A percentile compares a stretch with the other conserved stretches of the same genome.
Evolutionary conservation across 2,113 vertebrate genomes (phyloP).

Genomic region (Sturnus vulgaris): DNA sequence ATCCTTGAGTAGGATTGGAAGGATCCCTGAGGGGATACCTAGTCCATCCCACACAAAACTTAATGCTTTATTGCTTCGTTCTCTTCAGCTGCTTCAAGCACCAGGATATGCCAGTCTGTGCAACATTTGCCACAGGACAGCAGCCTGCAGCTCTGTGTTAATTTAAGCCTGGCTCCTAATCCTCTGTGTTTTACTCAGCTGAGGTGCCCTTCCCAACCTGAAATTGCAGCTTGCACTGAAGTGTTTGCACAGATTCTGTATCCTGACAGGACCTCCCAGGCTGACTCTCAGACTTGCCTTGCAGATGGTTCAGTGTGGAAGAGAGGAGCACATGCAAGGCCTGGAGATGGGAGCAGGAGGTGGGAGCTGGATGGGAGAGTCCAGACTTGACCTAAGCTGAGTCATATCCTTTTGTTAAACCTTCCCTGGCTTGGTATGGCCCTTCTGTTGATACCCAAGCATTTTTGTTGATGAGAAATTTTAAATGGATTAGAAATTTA

Average conservation of each 20-base stretch:
- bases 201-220: background rate
- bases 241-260: background rate
- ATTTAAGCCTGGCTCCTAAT: background rate
- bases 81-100: background rate
- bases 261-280: background rate
- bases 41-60: background rate
- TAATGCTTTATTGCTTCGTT: background rate
- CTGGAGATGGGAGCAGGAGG: background rate
- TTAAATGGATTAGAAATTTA: background rate
- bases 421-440: background rate
- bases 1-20: background rate
- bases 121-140: background rate
- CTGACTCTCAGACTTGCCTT: background rate
- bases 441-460: background rate
- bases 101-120: background rate
- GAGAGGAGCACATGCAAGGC: background rate
- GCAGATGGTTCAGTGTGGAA: background rate
- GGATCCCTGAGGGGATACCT: background rate
- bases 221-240: background rate
- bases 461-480: background rate
- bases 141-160: background rate
- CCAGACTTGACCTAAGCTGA: background rate
- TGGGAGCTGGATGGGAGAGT: accelerated
- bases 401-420: background rate
- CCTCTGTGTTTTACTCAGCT: background rate